Percentiles rank a stretch among this genome's conserved stretches.
These are phyloP conservation scores for Gonocerus acuteangulatus DNA, from an alignment of 2,888 invertebrate species.

Conservation along the genomic window DNA sequence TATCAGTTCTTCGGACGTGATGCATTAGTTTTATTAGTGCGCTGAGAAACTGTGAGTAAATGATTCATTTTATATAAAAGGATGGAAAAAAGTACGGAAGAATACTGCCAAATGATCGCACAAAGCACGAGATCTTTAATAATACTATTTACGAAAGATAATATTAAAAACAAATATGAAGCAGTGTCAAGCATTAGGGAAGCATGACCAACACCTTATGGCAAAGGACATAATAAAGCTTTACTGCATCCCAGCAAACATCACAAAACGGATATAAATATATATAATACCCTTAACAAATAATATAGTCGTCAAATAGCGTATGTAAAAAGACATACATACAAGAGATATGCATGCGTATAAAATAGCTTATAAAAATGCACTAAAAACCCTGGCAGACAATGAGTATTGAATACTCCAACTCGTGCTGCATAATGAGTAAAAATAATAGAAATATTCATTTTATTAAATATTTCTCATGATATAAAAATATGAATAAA, in stretches of 20 bases:
- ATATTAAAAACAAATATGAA: not conserved
- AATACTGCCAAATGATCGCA: constrained; percentile 19
- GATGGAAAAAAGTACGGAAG: not conserved
- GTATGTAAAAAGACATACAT: constrained; percentile 1
- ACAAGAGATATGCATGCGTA: constrained; percentile 9
- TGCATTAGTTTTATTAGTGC: constrained; percentile 6
- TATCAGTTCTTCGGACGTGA: constrained; percentile 11
- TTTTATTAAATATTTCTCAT: constrained; percentile 19
- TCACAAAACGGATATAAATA: constrained; percentile 5
- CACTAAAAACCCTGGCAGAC: constrained; percentile 32
- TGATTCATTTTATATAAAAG: too few relatives aligned
- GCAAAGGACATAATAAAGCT: constrained; percentile 2
- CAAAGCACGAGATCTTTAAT: constrained; percentile 23
- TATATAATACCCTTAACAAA: constrained; percentile 9
- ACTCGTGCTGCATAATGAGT: constrained; percentile 7
- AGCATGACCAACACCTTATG: constrained; percentile 15
- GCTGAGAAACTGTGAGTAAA: not conserved
- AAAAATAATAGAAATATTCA: constrained; percentile 3
- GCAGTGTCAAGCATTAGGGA: constrained; percentile 9
- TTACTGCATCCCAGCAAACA: constrained; percentile 12
- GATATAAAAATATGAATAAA: constrained; percentile 31
- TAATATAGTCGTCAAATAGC: not conserved
- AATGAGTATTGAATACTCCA: constrained; percentile 28
- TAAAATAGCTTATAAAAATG: constrained; percentile 19
- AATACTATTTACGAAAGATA: constrained; percentile 6